phyloP scores from a whole-genome alignment of 2,113 vertebrate species.

The Clarias magur region DNA sequence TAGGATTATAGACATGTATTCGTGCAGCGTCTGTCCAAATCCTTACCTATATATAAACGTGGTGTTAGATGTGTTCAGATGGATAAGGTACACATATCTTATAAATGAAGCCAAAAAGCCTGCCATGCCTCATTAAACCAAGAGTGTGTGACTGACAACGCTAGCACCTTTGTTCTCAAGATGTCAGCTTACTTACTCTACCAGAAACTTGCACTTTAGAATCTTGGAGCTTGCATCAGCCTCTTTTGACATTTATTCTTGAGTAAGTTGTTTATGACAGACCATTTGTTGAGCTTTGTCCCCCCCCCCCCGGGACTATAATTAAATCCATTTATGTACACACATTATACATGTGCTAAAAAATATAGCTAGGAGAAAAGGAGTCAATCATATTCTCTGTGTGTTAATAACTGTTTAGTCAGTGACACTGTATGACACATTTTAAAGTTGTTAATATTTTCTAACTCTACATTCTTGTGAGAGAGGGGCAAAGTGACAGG shows the following conservation, averaged over 20 bases:
- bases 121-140: background rate
- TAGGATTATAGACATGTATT: slow-evolving; percentile 64
- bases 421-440: background rate
- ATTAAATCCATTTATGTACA: background rate
- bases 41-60: slow-evolving; percentile 13
- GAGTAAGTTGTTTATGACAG: background rate
- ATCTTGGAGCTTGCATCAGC: background rate
- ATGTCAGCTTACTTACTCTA: slow-evolving; percentile 1
- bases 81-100: background rate
- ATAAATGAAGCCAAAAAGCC: background rate
- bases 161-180: background rate
- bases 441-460: slow-evolving; percentile 1
- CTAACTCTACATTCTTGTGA: background rate
- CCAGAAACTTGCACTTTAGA: slow-evolving; percentile 7
- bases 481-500: background rate
- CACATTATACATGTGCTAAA: slow-evolving; percentile 13
- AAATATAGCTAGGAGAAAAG: slow-evolving; percentile 10
- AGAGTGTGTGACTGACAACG: slow-evolving; percentile 14
- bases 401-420: slow-evolving; percentile 10
- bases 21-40: slow-evolving; percentile 52
- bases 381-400: background rate
- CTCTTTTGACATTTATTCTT: background rate
- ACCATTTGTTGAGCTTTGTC: background rate
- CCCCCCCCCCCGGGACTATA: background rate
- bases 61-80: background rate